Evolutionary conservation across 2,888 invertebrate genomes (phyloP), one percentile per base, ranked within the genome.

Genomic region (Caenorhabditis japonica): DNA sequence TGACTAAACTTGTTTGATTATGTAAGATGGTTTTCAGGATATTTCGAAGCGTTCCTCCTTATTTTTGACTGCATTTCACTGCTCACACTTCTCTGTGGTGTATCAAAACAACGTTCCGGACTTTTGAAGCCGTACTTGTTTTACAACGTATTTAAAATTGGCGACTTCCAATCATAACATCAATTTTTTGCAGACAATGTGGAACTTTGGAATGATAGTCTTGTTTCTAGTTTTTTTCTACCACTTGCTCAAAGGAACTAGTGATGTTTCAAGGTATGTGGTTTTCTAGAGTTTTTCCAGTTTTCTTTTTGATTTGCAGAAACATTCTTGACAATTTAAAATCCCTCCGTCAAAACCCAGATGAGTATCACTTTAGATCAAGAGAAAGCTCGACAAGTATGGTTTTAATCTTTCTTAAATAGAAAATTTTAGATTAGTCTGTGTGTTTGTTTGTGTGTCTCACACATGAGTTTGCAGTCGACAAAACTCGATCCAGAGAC

Each of bases 61-160:
- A 55, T 76, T 15, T 69, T 77, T 47, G 79, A 80, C 53, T 76
- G 69, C 41, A 59, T 80, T 17, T 71, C 79, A 13, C 64, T 75
- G 7, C 38, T 80, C 33, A 68, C 73, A 19, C 49, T 80, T 23
- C 44, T 80, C 19, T 71, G 70, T 49, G 80, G 78, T n/a, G 64
- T 76, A n/a, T 76, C 80, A 19, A 76, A 78, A 36, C 62, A 72
- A 39, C 64, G 72, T 13, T 66, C 78, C 7, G 71, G 76, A 15
- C 43, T 80, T 23, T 46, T 80, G 19, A 80, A 80, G 36, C 80
- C 80, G 2, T 80, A 80, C 43, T 61, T 80, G 23, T 74, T 80
- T 39, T 80, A 78, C 52, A 80, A 79, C 60, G 80, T 80, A 33
- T 15, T 59, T 41, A 39, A 36, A 3, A 21, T n/a, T 8, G 21